Percentiles rank a stretch among this genome's conserved stretches.
Evolutionary conservation across 2,888 invertebrate species (phyloP).

Genomic region (Eueremaeus valkanovi): DNA sequence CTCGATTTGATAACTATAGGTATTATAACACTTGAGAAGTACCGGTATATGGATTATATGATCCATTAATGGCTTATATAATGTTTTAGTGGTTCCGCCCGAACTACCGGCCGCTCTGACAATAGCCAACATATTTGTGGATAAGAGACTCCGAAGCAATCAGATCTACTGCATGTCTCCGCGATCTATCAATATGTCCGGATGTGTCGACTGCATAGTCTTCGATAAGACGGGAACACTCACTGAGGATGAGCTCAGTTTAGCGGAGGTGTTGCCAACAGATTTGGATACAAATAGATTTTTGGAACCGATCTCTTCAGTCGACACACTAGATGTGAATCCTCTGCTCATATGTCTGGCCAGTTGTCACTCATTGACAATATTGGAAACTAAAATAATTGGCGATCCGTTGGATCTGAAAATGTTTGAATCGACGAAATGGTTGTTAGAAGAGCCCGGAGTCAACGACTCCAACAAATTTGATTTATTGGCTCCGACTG

Average conservation of each 20-base stretch:
- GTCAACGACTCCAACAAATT: constrained; percentile 52
- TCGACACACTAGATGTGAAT: background rate
- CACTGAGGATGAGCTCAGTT: constrained; percentile 47
- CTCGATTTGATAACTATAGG: constrained; percentile 38
- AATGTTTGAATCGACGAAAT: constrained; percentile 55
- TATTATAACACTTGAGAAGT: background rate
- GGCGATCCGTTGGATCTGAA: constrained; percentile 57
- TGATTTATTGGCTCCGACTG: constrained; percentile 54
- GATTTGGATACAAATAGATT: background rate
- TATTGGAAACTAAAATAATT: constrained; percentile 52
- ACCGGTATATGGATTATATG: no score
- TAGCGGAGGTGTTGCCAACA: constrained; percentile 38
- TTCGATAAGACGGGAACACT: constrained; percentile 51
- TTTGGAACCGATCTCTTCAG: background rate
- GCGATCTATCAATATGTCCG: constrained; percentile 50
- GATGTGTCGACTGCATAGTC: constrained; percentile 50
- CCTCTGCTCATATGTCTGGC: constrained; percentile 51
- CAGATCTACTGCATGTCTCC: constrained; percentile 51
- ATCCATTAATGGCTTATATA: background rate
- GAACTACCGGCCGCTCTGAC: constrained; percentile 46
- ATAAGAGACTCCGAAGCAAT: constrained; percentile 49
- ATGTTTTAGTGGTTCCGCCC: constrained; percentile 23
- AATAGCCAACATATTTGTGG: constrained; percentile 48
- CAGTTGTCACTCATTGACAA: constrained; percentile 56
- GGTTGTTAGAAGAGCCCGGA: constrained; percentile 50